Conservation (phyloP, 2,797 vertebrate species). For the Acanthurus tractus region DNA sequence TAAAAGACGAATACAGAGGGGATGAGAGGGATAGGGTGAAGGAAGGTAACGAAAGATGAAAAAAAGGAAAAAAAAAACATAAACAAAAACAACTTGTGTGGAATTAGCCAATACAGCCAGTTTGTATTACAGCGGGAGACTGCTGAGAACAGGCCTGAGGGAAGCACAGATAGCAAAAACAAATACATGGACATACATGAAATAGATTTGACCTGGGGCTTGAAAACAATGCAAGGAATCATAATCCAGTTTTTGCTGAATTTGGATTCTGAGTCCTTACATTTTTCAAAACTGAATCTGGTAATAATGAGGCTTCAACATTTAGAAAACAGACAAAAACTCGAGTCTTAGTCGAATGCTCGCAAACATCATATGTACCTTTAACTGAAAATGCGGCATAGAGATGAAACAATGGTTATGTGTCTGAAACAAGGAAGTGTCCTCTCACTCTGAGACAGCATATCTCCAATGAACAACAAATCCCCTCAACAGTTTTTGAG, state of each 20-base stretch:
- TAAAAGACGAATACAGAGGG: conserved; percentile 46
- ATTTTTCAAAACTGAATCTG: neutral
- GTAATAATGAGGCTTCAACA: neutral
- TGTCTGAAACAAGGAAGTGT: neutral
- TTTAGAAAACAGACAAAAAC: neutral
- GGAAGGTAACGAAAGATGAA: neutral
- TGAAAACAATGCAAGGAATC: conserved; percentile 1
- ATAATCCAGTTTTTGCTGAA: neutral
- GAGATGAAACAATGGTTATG: neutral
- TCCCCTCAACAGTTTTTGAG: neutral
- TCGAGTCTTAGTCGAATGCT: neutral
- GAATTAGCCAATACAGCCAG: neutral
- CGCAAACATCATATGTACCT: neutral
- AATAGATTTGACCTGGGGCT: neutral
- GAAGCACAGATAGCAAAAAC: conserved; percentile 18
- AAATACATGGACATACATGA: conserved; percentile 11
- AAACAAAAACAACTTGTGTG: conserved; percentile 4
- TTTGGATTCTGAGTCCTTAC: neutral
- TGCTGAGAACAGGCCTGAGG: neutral
- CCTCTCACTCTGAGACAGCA: neutral
- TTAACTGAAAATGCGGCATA: neutral
- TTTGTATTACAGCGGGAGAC: neutral
- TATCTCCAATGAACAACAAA: conserved; percentile 14
- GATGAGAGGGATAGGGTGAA: conserved; percentile 10
- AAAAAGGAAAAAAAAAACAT: neutral